phyloP scores from a whole-genome alignment of 2,888 invertebrate species.

The Hybos culiciformis region DNA sequence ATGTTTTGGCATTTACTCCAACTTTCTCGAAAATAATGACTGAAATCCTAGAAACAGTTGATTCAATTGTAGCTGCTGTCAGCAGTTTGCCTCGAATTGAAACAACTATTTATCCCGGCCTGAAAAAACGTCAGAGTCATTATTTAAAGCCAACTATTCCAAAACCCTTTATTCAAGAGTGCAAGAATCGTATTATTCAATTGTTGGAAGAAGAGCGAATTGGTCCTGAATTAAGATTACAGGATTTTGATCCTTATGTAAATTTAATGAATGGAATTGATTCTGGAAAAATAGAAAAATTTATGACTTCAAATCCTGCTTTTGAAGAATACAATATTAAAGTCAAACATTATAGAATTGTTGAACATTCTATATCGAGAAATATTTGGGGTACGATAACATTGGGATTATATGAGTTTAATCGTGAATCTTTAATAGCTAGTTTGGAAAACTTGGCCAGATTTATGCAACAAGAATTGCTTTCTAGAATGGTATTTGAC shows the following conservation, averaged over 20 bases:
- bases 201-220: constrained; percentile 57
- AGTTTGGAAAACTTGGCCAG: constrained; percentile 55
- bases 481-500: constrained; percentile 62
- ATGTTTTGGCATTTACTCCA: constrained; percentile 56
- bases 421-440: constrained; percentile 62
- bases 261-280: constrained; percentile 56
- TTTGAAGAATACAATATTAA: constrained; percentile 51
- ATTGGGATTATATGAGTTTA: constrained; percentile 75
- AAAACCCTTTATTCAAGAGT: constrained; percentile 48
- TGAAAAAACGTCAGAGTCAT: constrained; percentile 18
- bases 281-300: constrained; percentile 44
- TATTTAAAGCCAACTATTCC: constrained; percentile 52
- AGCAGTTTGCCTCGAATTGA: constrained; percentile 64
- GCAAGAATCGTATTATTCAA: constrained; percentile 45
- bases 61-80: constrained; percentile 60
- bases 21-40: constrained; percentile 60
- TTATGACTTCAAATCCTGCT: constrained; percentile 49
- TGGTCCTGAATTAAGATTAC: constrained; percentile 56
- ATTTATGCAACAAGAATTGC: constrained; percentile 50
- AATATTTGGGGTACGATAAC: constrained; percentile 46
- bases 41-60: constrained; percentile 54
- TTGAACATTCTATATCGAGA: constrained; percentile 46
- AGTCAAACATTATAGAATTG: constrained; percentile 47
- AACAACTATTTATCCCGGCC: constrained; percentile 43
- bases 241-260: constrained; percentile 70